Conservation (phyloP, 2,888 invertebrate genomes). For the Patella depressa region DNA sequence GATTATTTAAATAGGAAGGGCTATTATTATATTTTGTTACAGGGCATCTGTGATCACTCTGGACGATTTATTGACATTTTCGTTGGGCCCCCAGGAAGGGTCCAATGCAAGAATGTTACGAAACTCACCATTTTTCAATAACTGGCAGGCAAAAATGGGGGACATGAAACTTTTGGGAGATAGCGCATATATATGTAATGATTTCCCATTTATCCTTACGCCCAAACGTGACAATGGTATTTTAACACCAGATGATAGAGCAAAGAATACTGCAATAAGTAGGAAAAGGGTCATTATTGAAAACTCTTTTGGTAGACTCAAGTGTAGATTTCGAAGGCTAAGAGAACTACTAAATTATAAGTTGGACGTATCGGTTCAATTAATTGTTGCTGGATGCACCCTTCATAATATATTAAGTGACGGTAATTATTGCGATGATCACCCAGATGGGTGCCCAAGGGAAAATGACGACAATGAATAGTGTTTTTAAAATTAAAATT, state of each 20-base stretch:
- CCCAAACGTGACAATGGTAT: conserved; percentile 16
- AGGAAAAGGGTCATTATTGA: conserved; percentile 25
- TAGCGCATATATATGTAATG: conserved; percentile 27
- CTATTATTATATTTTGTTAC: conserved; percentile 26
- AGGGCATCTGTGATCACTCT: conserved; percentile 24
- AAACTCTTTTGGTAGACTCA: conserved; percentile 29
- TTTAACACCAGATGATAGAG: conserved; percentile 14
- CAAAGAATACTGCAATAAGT: conserved; percentile 27
- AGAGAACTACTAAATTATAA: conserved; percentile 3
- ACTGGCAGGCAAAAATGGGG: neutral
- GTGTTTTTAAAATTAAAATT: neutral
- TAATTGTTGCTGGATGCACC: neutral
- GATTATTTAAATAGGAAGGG: conserved; percentile 33
- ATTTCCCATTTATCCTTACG: conserved; percentile 24
- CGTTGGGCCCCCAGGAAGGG: conserved; percentile 25
- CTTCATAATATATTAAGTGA: neutral
- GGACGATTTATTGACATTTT: conserved; percentile 22
- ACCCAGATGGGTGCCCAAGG: conserved; percentile 1
- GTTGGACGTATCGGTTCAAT: neutral
- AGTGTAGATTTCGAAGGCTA: conserved; percentile 17
- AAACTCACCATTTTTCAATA: conserved; percentile 18
- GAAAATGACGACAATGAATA: neutral
- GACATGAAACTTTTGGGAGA: conserved; percentile 20
- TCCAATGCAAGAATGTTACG: conserved; percentile 26
- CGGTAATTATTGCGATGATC: neutral